These are phyloP conservation scores for Stenotaenia linearis DNA, from an alignment of 2,888 invertebrate species.

Conservation along the genomic window DNA sequence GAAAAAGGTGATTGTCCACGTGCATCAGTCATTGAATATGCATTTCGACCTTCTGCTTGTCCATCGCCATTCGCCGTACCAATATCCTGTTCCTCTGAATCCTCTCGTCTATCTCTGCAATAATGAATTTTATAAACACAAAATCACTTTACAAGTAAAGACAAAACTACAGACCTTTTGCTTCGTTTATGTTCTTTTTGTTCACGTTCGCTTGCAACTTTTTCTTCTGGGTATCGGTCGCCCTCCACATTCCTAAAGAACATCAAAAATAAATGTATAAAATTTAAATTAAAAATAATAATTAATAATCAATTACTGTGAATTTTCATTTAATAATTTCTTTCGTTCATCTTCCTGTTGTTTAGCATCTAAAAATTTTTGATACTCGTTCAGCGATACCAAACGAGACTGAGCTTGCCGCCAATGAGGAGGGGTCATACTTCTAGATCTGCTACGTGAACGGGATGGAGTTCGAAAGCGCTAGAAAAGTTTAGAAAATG, in stretches of 20 bases:
- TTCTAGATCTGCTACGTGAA: slow-evolving; percentile 68
- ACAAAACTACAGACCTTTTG: neutral
- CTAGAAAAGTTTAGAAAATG: slow-evolving; percentile 50
- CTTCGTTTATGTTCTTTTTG: neutral
- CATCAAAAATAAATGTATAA: neutral
- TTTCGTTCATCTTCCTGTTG: slow-evolving; percentile 30
- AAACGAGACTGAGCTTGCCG: slow-evolving; percentile 77
- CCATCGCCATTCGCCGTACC: neutral
- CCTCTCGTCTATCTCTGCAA: neutral
- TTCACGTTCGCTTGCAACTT: neutral
- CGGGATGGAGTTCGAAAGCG: slow-evolving; percentile 77
- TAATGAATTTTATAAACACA: neutral
- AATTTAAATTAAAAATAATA: neutral
- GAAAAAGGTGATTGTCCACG: neutral
- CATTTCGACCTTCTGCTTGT: neutral
- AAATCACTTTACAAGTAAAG: neutral
- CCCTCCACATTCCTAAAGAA: neutral
- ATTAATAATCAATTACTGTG: neutral
- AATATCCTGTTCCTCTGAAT: neutral
- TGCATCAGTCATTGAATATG: neutral
- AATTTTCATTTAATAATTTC: neutral
- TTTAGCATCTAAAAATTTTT: slow-evolving; percentile 51
- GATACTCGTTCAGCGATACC: slow-evolving; percentile 73
- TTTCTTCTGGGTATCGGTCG: neutral
- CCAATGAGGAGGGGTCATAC: slow-evolving; percentile 92